These are phyloP conservation scores for Prunella fulvescens DNA, from an alignment of 2,113 vertebrate genomes.

Conservation along the genomic window DNA sequence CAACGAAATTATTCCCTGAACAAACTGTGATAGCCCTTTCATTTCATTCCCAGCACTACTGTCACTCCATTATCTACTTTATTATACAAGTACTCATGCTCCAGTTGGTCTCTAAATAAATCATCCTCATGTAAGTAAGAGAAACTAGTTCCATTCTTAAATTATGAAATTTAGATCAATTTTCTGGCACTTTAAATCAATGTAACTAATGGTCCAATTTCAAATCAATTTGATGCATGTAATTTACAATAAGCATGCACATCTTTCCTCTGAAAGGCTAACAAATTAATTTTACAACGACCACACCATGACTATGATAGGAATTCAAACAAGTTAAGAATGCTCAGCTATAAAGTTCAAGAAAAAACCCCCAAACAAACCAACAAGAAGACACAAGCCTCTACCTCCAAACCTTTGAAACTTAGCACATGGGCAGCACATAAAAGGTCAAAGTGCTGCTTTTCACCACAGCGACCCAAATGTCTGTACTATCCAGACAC, in stretches of 20 bases:
- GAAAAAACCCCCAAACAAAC: neutral
- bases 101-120: conserved; percentile 56
- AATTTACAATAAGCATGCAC: conserved; percentile 48
- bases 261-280: conserved; percentile 26
- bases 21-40: neutral
- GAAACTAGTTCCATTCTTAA: conserved; percentile 47
- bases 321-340: conserved; percentile 11
- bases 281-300: conserved; percentile 37
- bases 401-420: neutral
- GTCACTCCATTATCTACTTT: conserved; percentile 25
- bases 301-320: neutral
- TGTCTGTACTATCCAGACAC: neutral
- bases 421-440: neutral
- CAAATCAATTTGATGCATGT: conserved; percentile 59
- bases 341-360: neutral
- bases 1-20: neutral
- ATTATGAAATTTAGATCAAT: conserved; percentile 66
- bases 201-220: conserved; percentile 58
- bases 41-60: neutral
- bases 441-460: neutral
- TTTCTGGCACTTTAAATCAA: conserved; percentile 66
- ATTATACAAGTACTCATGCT: conserved; percentile 17
- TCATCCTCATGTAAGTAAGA: conserved; percentile 27
- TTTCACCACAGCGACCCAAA: neutral
- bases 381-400: neutral